Conservation (phyloP, 2,113 vertebrate species). For the Sturnus vulgaris region DNA sequence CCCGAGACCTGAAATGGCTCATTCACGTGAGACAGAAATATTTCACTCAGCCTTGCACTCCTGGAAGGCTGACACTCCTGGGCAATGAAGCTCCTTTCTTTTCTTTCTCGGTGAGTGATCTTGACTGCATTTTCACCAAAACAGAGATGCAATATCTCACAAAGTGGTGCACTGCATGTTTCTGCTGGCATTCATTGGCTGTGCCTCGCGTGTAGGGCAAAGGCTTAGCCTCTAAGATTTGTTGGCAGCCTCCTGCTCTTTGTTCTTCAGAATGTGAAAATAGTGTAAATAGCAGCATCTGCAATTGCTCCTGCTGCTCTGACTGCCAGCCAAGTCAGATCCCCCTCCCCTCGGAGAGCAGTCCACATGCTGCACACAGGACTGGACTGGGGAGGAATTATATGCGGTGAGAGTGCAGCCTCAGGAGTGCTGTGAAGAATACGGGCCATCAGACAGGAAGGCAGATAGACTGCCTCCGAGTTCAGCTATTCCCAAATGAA, state of each 20-base stretch:
- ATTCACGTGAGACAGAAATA: neutral
- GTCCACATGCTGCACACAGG: slow-evolving; percentile 38
- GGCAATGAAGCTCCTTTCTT: slow-evolving; percentile 6
- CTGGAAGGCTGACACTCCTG: neutral
- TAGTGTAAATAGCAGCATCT: slow-evolving; percentile 73
- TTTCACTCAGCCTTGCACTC: neutral
- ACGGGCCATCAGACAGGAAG: slow-evolving; percentile 14
- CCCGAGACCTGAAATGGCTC: neutral
- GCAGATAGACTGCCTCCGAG: slow-evolving; percentile 22
- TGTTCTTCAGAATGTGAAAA: slow-evolving; percentile 70
- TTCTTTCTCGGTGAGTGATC: neutral
- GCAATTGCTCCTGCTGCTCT: slow-evolving; percentile 68
- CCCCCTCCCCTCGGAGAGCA: slow-evolving; percentile 5
- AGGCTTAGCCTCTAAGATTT: slow-evolving; percentile 55
- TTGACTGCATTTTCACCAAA: slow-evolving; percentile 38
- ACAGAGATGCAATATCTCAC: slow-evolving; percentile 2
- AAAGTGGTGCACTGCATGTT: slow-evolving; percentile 16
- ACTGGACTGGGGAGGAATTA: neutral
- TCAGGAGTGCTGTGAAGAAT: slow-evolving; percentile 39
- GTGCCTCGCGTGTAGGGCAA: neutral
- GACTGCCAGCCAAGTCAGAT: slow-evolving; percentile 62
- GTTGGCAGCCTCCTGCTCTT: slow-evolving; percentile 74
- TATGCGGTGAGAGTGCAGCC: slow-evolving; percentile 12
- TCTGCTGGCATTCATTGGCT: slow-evolving; percentile 23
- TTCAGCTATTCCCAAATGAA: slow-evolving; percentile 26